phyloP scores from a whole-genome alignment of 2,113 vertebrate species.

The Rousettus leschenaultii region DNA sequence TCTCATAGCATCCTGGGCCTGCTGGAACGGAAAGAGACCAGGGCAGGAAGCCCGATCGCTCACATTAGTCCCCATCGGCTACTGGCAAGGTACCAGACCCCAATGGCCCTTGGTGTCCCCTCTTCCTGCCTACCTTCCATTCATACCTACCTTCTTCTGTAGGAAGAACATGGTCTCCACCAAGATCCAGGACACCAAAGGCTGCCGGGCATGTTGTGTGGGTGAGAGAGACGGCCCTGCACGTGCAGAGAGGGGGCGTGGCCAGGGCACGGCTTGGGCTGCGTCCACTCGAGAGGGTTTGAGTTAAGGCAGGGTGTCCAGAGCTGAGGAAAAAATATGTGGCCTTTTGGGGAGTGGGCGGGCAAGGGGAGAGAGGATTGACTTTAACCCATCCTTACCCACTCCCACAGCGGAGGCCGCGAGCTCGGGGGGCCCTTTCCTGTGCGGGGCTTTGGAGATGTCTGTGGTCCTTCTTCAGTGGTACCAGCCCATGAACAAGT shows the following conservation, averaged over 20 bases:
- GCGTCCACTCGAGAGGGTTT: neutral
- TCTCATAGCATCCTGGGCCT: constrained; percentile 90
- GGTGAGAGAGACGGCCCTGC: constrained; percentile 83
- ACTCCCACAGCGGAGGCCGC: constrained; percentile 77
- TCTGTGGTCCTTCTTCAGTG: constrained; percentile 92
- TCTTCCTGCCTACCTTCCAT: neutral
- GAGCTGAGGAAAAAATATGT: neutral
- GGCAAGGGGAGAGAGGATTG: neutral
- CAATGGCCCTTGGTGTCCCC: neutral
- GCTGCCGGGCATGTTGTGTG: constrained; percentile 89
- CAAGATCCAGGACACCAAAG: constrained; percentile 94
- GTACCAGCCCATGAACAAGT: constrained; percentile 95
- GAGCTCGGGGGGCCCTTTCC: constrained; percentile 83
- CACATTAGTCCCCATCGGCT: constrained; percentile 88
- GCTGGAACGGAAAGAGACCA: constrained; percentile 86
- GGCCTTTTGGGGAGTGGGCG: neutral
- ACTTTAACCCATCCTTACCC: neutral
- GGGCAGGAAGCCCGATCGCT: constrained; percentile 84
- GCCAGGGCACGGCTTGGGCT: neutral
- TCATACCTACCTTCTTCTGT: constrained; percentile 2
- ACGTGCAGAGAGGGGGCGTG: neutral
- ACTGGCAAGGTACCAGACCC: constrained; percentile 85
- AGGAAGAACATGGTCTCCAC: constrained; percentile 87
- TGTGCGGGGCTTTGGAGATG: constrained; percentile 91
- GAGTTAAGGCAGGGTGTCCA: neutral